Percentiles rank a stretch among this genome's conserved stretches.
Conservation (phyloP, 2,888 invertebrate genomes). For the Muschampia plurimacula region DNA sequence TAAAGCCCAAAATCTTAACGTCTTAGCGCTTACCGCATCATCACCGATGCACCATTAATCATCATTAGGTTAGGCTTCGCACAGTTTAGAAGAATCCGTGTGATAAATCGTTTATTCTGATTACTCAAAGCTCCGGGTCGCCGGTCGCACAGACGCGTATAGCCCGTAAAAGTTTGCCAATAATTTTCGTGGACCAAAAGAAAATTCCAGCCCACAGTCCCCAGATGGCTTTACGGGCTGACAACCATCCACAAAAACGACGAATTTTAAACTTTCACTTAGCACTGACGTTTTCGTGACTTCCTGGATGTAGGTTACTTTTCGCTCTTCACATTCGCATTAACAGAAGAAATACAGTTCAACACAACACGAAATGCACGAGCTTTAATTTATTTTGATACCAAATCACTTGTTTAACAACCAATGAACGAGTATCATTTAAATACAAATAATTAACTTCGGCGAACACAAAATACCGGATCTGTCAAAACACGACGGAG, state of each 20-base stretch:
- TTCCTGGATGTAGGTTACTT: conserved; percentile 73
- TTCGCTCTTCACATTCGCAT: conserved; percentile 52
- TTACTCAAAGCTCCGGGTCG: conserved; percentile 54
- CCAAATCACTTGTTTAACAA: conserved; percentile 13
- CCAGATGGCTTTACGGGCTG: conserved; percentile 56
- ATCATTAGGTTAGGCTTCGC: conserved; percentile 56
- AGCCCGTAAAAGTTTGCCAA: conserved; percentile 70
- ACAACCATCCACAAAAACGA: conserved; percentile 61
- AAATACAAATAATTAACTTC: conserved; percentile 46
- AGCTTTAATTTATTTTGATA: conserved; percentile 7
- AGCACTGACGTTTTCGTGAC: conserved; percentile 62
- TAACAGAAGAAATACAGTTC: conserved; percentile 47
- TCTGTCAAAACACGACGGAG: conserved; percentile 74
- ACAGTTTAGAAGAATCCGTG: conserved; percentile 55
- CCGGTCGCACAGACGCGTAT: conserved; percentile 71
- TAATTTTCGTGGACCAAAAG: conserved; percentile 60
- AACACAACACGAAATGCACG: conserved; percentile 46
- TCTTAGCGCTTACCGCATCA: conserved; percentile 64
- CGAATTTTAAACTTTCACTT: conserved; percentile 78
- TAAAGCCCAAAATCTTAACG: conserved; percentile 68
- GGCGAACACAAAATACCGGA: conserved; percentile 51
- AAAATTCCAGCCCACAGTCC: conserved; percentile 54
- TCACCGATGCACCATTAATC: conserved; percentile 71
- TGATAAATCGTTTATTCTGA: conserved; percentile 76
- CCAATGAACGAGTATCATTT: conserved; percentile 35